Base-by-base conservation (phyloP, 2,888 invertebrate species). In the Hydropsyche betteni region DNA sequence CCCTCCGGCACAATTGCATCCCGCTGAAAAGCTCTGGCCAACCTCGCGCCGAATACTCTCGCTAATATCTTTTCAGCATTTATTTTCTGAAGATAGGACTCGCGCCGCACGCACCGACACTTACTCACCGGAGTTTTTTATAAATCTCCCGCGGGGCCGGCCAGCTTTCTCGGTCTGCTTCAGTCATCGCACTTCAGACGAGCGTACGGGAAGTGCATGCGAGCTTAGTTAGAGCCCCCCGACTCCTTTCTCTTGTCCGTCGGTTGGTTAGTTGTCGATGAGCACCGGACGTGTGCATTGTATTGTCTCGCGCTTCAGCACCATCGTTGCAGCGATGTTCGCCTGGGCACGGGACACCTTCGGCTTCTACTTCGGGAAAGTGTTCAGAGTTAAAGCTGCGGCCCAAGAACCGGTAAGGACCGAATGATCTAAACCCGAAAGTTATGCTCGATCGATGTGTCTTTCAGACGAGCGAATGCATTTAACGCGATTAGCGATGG, bases 291-390 rank as follows among this genome's bases (percentile, higher is more conserved):
- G 36, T 12, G 64, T 36, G n/a, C 34, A 36, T 64, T 33, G 64
- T 36, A 12, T 64, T n/a, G n/a, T 36, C 36, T 12, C 10, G n/a
- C 12, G 34, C 36, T 12, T 64, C 36, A 36, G 34, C 34, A 24
- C 34, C 8, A 8, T 64, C 5, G 24, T 64, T 8, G 64, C 34
- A 34, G 34, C 34, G 10, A 79, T 79, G 79, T 76, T 79, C 52
- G 61, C 76, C 14, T 79, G 79, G 79, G 72, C 76, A 34, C 77
- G 74, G 58, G 76, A 79, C 70, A 73, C 68, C 33, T 72, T 77
- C 68, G 71, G 55, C 72, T 77, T 75, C 73, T 74, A 77, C 64
- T 74, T 71, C 72, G 79, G 79, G 73, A 69, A 16, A 70, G 73
- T 64, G 71, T 51, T 53, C 70, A 53, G 36, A 69, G 51, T 55